Percentiles rank a stretch among this genome's conserved stretches.
phyloP scores from a whole-genome alignment of 2,113 vertebrate species.

The Ageneiosus marmoratus region DNA sequence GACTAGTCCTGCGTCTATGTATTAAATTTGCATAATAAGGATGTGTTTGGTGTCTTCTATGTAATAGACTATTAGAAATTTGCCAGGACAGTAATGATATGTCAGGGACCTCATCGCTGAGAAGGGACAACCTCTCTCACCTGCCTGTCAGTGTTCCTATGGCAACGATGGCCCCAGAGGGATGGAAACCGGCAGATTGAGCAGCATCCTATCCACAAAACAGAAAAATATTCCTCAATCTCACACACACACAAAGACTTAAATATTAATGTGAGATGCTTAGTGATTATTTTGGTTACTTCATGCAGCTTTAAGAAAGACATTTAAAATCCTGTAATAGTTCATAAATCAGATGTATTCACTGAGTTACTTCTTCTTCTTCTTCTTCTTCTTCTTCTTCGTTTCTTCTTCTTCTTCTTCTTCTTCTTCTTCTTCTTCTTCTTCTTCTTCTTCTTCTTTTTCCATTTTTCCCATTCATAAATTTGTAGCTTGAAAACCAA shows the following conservation, averaged over 20 bases:
- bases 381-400: too few relatives aligned
- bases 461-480: too few relatives aligned
- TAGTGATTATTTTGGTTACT: not conserved
- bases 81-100: constrained; percentile 29
- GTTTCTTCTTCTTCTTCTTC: too few relatives aligned
- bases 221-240: constrained; percentile 24
- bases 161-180: constrained; percentile 89
- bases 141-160: constrained; percentile 93
- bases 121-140: constrained; percentile 69
- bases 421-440: too few relatives aligned
- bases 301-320: constrained; percentile 2
- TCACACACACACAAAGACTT: not conserved
- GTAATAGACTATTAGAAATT: constrained; percentile 37
- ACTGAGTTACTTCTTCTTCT: not conserved
- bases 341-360: not conserved
- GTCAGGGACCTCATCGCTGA: constrained; percentile 39
- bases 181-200: constrained; percentile 94
- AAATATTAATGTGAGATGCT: not conserved
- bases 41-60: constrained; percentile 35
- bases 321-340: not conserved
- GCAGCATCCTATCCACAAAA: constrained; percentile 81
- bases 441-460: too few relatives aligned
- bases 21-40: constrained; percentile 46
- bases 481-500: too few relatives aligned
- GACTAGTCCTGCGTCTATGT: constrained; percentile 5